These are phyloP conservation scores for Parasteatoda lunata DNA, from an alignment of 2,888 invertebrate genomes.

Conservation along the genomic window DNA sequence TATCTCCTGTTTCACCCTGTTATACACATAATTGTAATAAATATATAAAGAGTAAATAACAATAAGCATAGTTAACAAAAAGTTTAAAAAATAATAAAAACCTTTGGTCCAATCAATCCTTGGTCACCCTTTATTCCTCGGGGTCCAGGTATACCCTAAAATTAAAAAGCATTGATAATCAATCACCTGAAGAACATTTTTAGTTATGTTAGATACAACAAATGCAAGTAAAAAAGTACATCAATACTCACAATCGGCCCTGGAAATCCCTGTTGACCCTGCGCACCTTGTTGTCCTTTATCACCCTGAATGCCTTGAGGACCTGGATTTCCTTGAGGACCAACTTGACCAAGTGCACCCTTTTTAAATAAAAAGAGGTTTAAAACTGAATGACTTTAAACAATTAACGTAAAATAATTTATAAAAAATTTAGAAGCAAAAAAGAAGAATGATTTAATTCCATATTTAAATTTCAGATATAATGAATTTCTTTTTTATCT, in stretches of 20 bases:
- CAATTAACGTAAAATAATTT: too few relatives aligned
- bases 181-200: not conserved
- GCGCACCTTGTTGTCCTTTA: conserved; percentile 84
- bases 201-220: not conserved
- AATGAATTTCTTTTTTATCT: not conserved
- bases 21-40: not conserved
- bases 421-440: not conserved
- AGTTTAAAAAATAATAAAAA: conserved; percentile 8
- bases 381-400: not conserved
- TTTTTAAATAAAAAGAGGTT: conserved; percentile 72
- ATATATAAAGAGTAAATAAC: not conserved
- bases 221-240: not conserved
- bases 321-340: conserved; percentile 84
- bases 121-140: conserved; percentile 84
- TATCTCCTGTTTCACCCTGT: conserved; percentile 61
- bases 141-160: conserved; percentile 80
- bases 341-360: conserved; percentile 85
- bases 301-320: conserved; percentile 86
- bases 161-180: conserved; percentile 1
- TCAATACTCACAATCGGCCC: conserved; percentile 57
- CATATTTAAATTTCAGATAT: not conserved
- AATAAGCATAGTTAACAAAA: not conserved
- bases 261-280: conserved; percentile 76
- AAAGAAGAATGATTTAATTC: not conserved
- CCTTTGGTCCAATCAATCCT: conserved; percentile 81